These are phyloP conservation scores for Sebastiscus tertius DNA, from an alignment of 2,797 vertebrate species.

Conservation along the genomic window DNA sequence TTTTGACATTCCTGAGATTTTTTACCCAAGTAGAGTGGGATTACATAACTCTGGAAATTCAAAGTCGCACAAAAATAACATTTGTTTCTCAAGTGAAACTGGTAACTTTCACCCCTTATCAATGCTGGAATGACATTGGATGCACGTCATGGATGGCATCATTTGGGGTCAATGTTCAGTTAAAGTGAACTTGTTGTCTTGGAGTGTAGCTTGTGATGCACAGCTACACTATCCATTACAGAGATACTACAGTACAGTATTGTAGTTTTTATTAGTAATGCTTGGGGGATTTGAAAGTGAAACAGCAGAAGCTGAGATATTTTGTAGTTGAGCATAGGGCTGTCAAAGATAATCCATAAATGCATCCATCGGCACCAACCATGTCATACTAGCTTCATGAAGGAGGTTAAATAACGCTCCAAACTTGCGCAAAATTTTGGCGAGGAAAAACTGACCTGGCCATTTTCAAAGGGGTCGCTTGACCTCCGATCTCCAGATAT, in stretches of 20 bases:
- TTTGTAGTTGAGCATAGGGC: background rate
- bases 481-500: too few relatives aligned
- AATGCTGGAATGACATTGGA: background rate
- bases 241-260: background rate
- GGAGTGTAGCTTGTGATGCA: too few relatives aligned
- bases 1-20: background rate
- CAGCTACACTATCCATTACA: background rate
- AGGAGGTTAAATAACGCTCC: too few relatives aligned
- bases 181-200: background rate
- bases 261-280: background rate
- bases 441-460: too few relatives aligned
- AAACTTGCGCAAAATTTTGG: too few relatives aligned
- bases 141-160: background rate
- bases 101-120: background rate
- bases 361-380: too few relatives aligned
- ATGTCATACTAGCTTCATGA: too few relatives aligned
- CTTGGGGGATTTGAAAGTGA: background rate
- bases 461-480: too few relatives aligned
- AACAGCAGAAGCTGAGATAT: background rate
- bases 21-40: background rate
- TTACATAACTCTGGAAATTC: slow-evolving; percentile 8
- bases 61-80: slow-evolving; percentile 6
- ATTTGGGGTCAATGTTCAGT: background rate
- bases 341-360: background rate
- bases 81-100: background rate